These are phyloP conservation scores for Spinibarbus caldwelli DNA, from an alignment of 2,797 vertebrate genomes.

Conservation along the genomic window DNA sequence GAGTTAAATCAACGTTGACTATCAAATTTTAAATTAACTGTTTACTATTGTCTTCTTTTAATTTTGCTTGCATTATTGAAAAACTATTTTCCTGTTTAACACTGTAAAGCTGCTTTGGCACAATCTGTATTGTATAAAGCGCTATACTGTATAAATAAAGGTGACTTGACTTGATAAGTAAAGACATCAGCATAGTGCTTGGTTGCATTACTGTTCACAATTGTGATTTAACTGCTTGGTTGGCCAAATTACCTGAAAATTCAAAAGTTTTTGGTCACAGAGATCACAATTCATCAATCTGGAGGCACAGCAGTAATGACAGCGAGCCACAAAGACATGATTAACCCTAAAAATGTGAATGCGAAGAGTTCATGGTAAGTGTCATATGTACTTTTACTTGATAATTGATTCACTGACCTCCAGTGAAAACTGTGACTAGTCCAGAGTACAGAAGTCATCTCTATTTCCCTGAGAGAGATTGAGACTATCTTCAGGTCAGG, in stretches of 20 bases:
- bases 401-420: conserved; percentile 67
- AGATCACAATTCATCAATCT: neutral
- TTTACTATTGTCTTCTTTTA: too few species aligned
- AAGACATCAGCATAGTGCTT: neutral
- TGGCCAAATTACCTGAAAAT: neutral
- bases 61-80: too few species aligned
- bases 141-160: too few species aligned
- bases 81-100: too few species aligned
- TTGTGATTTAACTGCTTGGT: neutral
- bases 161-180: neutral
- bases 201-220: neutral
- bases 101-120: too few species aligned
- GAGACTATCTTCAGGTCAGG: conserved; percentile 56
- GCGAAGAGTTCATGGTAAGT: neutral
- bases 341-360: conserved; percentile 13
- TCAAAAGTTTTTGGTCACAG: neutral
- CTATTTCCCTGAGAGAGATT: conserved; percentile 51
- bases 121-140: too few species aligned
- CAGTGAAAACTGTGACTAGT: neutral
- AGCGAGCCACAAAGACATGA: neutral
- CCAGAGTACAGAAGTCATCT: conserved; percentile 57
- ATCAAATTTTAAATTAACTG: too few species aligned
- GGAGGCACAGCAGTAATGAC: neutral
- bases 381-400: conserved; percentile 48
- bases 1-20: too few species aligned